Evolutionary conservation across 2,113 vertebrate species (phyloP).

Genomic region (Rattus rattus): DNA sequence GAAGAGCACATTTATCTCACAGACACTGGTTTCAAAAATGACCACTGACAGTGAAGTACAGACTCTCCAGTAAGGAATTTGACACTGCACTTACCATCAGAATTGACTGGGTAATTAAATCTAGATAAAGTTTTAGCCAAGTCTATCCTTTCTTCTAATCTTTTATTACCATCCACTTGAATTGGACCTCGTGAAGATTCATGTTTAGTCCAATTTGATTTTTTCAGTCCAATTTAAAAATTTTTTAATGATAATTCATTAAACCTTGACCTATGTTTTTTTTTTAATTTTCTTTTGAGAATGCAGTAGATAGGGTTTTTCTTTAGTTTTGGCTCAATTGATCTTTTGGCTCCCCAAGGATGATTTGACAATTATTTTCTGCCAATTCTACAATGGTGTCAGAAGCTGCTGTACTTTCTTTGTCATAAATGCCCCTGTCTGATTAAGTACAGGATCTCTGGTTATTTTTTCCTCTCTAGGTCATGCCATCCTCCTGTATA

Average conservation of each 20-base stretch:
- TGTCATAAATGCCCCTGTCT: background rate
- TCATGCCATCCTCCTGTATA: background rate
- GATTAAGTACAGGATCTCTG: background rate
- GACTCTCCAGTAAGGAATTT: background rate
- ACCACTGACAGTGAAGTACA: background rate
- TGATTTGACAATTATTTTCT: background rate
- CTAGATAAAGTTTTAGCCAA: background rate
- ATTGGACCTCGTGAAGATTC: background rate
- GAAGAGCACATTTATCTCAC: background rate
- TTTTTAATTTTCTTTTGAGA: background rate
- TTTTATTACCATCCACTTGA: background rate
- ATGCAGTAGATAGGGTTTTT: background rate
- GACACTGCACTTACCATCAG: background rate
- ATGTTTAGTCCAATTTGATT: background rate
- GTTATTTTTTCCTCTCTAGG: background rate
- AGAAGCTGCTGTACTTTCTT: background rate
- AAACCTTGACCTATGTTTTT: background rate
- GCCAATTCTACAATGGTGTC: background rate
- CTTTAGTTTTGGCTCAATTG: background rate
- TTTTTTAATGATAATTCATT: background rate
- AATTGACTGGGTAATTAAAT: background rate
- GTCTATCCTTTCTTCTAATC: background rate
- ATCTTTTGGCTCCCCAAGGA: background rate
- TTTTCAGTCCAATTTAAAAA: too few species aligned
- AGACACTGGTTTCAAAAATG: background rate